Base-by-base conservation (phyloP, 2,888 invertebrate species). In the Fissipunctia ypsillon region DNA sequence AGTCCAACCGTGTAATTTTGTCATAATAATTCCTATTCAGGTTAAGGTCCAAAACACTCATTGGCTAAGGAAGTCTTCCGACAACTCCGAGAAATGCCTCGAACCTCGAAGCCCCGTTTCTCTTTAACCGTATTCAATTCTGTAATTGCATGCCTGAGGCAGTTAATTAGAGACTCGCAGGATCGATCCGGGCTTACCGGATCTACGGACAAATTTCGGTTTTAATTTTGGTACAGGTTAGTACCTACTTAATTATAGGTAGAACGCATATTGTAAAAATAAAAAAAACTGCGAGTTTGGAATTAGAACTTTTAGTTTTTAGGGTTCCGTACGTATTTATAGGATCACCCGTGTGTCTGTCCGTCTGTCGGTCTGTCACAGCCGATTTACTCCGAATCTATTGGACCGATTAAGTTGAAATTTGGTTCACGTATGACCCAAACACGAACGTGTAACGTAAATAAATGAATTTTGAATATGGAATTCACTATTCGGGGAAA, bases 141-240 rank as follows among this genome's bases (percentile, higher is more conserved):
- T 28, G 43, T 43, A 63, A 52, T 52, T 31, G 57, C 56, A 45
- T 38, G 45, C 71, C 57, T n/a, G 5, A 25, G 50, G 61, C 50
- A 31, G 22, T 45, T 71, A 50, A 78, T 78, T 57, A 50, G 16
- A n/a, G 25, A 57, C 9, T 28, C 28, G 43, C 19, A 28, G 2
- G 9, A 48, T 69, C 25, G 25, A 48, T 56, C 25, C 35, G n/a
- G 45, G 28, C 12, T 28, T 31, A 50, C 45, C 19, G 19, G 25
- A 45, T 2, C 22, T 38, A 38, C 38, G 48, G 35, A 14, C 22
- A 12, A 19, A 35, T 0, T 38, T n/a, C 9, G 28, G 50, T 50
- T 31, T 77, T 5, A 65, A 73, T 54, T 54, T 54, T n/a, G 28
- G 16, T 56, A 41, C n/a, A 56, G 25, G 4, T 70, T 52, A 7